Percentiles rank a stretch among this genome's conserved stretches.
These are phyloP conservation scores for Watsonalla cultraria DNA, from an alignment of 2,888 invertebrate species.

Conservation along the genomic window DNA sequence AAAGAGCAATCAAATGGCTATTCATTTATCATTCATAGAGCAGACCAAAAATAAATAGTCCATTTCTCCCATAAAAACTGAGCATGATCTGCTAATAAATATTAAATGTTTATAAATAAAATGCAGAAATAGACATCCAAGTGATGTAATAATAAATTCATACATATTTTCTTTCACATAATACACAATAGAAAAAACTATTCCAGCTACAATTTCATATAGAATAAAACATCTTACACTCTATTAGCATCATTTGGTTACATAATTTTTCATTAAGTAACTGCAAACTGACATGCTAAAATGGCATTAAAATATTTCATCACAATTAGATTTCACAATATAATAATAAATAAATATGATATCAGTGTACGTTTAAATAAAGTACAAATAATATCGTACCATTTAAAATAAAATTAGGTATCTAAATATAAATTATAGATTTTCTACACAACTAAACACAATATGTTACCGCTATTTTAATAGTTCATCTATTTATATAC, in stretches of 20 bases:
- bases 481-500: slow-evolving; percentile 47
- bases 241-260: slow-evolving; percentile 77
- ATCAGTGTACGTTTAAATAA: slow-evolving; percentile 14
- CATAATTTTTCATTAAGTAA: slow-evolving; percentile 66
- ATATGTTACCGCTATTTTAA: slow-evolving; percentile 22
- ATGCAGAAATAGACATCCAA: slow-evolving; percentile 55
- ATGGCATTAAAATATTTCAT: slow-evolving; percentile 74
- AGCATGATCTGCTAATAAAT: no score
- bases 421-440: slow-evolving; percentile 32
- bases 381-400: slow-evolving; percentile 23
- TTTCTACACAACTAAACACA: slow-evolving; percentile 21
- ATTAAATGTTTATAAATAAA: slow-evolving; percentile 17
- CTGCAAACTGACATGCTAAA: slow-evolving; percentile 63
- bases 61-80: no score
- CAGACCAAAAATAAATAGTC: no score
- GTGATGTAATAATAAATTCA: slow-evolving; percentile 73
- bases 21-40: no score
- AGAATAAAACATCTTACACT: slow-evolving; percentile 68
- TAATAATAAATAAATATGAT: slow-evolving; percentile 53
- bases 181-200: slow-evolving; percentile 71
- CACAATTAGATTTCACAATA: slow-evolving; percentile 61
- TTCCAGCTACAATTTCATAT: slow-evolving; percentile 62
- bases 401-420: slow-evolving; percentile 21
- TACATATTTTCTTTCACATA: slow-evolving; percentile 69
- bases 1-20: no score